These are phyloP conservation scores for Aurelia aurita DNA, from an alignment of 30 jellyfish, hydroid and myxozoan species.

Conservation along the genomic window DNA sequence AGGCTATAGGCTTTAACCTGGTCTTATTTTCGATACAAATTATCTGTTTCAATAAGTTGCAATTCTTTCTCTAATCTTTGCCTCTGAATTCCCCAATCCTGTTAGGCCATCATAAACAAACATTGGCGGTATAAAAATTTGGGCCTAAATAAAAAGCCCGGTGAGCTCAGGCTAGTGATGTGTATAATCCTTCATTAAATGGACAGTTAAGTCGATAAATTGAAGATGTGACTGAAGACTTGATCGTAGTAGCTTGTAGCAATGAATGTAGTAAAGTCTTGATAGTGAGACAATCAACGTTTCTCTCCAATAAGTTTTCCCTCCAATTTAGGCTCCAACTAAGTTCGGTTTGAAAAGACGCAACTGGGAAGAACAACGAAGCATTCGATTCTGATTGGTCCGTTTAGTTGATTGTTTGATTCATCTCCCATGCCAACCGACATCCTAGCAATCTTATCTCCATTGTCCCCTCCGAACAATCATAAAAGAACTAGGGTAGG, in stretches of 20 bases:
- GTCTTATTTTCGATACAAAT: too few relatives aligned
- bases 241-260: background rate
- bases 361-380: slow-evolving; percentile 30
- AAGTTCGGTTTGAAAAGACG: slow-evolving; percentile 62
- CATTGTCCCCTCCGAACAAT: too few relatives aligned
- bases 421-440: slow-evolving; percentile 53
- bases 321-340: background rate
- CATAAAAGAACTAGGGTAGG: too few relatives aligned
- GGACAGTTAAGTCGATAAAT: too few relatives aligned
- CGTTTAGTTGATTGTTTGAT: slow-evolving; percentile 35
- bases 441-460: too few relatives aligned
- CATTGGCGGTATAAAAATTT: too few relatives aligned
- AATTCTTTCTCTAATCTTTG: too few relatives aligned
- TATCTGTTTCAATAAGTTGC: too few relatives aligned
- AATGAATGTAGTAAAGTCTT: background rate
- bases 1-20: too few relatives aligned
- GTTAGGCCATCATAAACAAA: background rate
- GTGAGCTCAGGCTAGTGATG: too few relatives aligned
- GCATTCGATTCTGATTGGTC: slow-evolving; percentile 46
- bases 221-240: background rate
- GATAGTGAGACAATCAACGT: background rate
- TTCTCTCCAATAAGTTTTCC: background rate
- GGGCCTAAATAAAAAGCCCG: too few relatives aligned
- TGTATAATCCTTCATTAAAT: too few relatives aligned
- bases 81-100: background rate